Evolutionary conservation across 2,888 invertebrate species (phyloP).

Genomic region (Chalcosyrphus nemorum): DNA sequence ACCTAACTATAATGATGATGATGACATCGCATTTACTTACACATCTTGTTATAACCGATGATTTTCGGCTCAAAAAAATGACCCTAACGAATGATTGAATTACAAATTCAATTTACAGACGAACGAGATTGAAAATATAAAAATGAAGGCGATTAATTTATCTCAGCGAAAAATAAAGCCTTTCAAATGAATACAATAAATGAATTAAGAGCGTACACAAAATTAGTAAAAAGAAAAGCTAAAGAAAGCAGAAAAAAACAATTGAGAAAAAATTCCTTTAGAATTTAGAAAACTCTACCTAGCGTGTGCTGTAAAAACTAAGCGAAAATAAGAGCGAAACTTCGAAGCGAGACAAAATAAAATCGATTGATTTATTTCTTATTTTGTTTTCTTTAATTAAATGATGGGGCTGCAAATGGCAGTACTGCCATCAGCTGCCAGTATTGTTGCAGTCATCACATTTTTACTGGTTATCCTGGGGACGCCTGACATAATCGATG

Average conservation of each 20-base stretch:
- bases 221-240: slow-evolving; percentile 57
- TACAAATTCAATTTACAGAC: slow-evolving; percentile 46
- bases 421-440: slow-evolving; percentile 79
- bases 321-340: slow-evolving; percentile 59
- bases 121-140: slow-evolving; percentile 35
- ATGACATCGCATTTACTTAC: slow-evolving; percentile 82
- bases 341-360: not conserved
- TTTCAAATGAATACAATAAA: slow-evolving; percentile 31
- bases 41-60: slow-evolving; percentile 81
- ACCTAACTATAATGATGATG: slow-evolving; percentile 78
- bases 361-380: slow-evolving; percentile 36
- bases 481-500: slow-evolving; percentile 80
- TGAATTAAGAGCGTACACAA: not conserved
- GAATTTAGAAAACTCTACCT: not conserved
- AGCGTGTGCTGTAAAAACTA: not conserved
- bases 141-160: slow-evolving; percentile 21
- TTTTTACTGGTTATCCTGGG: slow-evolving; percentile 79
- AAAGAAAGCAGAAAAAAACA: slow-evolving; percentile 51
- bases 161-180: slow-evolving; percentile 20
- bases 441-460: slow-evolving; percentile 79
- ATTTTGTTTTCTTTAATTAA: slow-evolving; percentile 72
- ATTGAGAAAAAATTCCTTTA: not conserved
- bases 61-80: slow-evolving; percentile 81
- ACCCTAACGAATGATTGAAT: slow-evolving; percentile 79
- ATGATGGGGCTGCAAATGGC: slow-evolving; percentile 82